These are phyloP conservation scores for Scomber scombrus DNA, from an alignment of 2,113 vertebrate genomes.

Conservation along the genomic window DNA sequence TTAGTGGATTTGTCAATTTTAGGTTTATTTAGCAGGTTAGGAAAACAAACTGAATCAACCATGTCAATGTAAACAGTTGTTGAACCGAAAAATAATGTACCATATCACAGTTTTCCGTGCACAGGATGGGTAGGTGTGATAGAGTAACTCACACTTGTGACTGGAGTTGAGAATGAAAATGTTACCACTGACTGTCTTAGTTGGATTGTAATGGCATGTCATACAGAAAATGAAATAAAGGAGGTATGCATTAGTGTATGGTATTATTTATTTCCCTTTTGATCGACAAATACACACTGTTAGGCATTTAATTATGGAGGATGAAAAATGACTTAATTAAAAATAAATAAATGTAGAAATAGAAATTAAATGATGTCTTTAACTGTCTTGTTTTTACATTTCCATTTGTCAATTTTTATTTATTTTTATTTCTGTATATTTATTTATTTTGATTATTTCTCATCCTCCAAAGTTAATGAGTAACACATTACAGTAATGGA, in stretches of 20 bases:
- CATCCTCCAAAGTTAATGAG: too few species aligned
- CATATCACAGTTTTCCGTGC: slow-evolving; percentile 60
- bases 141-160: slow-evolving; percentile 45
- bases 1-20: slow-evolving; percentile 26
- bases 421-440: too few species aligned
- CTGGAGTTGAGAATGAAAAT: slow-evolving; percentile 16
- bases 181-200: slow-evolving; percentile 64
- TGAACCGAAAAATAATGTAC: slow-evolving; percentile 45
- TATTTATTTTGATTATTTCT: too few species aligned
- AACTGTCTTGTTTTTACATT: too few species aligned
- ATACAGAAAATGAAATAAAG: slow-evolving; percentile 81
- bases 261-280: slow-evolving; percentile 18
- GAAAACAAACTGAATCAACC: slow-evolving; percentile 13
- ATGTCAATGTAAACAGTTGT: slow-evolving; percentile 56
- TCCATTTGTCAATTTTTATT: too few species aligned
- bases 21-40: slow-evolving; percentile 52
- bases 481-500: too few species aligned
- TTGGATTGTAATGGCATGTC: slow-evolving; percentile 79
- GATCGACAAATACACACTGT: background rate
- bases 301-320: background rate
- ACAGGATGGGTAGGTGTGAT: slow-evolving; percentile 54
- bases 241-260: slow-evolving; percentile 39
- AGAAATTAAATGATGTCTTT: too few species aligned
- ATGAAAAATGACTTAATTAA: too few species aligned
- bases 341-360: too few species aligned